phyloP scores from a whole-genome alignment of 2,797 vertebrate genomes.

The Micromesistius poutassou region DNA sequence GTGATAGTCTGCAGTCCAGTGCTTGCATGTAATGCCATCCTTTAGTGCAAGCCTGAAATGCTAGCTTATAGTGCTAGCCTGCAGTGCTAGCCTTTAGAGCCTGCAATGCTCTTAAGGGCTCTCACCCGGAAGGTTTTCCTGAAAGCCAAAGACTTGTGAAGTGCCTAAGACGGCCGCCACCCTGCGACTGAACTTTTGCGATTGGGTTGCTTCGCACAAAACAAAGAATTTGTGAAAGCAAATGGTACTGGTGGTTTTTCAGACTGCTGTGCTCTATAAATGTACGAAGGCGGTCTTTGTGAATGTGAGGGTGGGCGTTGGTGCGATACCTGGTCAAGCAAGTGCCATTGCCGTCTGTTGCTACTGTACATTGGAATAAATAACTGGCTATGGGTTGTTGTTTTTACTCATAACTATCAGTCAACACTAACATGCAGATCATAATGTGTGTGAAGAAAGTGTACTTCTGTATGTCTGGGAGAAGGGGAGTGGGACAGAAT shows the following conservation, averaged over 20 bases:
- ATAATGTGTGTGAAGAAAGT: conserved; percentile 17
- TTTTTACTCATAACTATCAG: neutral
- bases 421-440: neutral
- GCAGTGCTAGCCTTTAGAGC: conserved; percentile 27
- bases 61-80: neutral
- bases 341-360: conserved; percentile 17
- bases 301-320: neutral
- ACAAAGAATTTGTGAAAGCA: neutral
- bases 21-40: neutral
- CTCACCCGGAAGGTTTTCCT: conserved; percentile 51
- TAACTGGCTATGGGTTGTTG: conserved; percentile 9
- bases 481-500: conserved; percentile 13
- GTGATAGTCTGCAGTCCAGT: neutral
- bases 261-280: neutral
- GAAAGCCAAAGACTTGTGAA: conserved; percentile 74
- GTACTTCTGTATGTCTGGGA: conserved; percentile 20
- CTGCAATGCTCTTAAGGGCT: conserved; percentile 56
- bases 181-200: conserved; percentile 38
- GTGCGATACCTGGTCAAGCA: conserved; percentile 4
- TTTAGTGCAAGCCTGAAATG: neutral
- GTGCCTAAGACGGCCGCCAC: conserved; percentile 68
- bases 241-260: neutral
- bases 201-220: conserved; percentile 10
- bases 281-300: neutral
- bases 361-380: conserved; percentile 19